Conservation (phyloP, 2,888 invertebrate genomes). For the Schizotus pectinicornis region DNA sequence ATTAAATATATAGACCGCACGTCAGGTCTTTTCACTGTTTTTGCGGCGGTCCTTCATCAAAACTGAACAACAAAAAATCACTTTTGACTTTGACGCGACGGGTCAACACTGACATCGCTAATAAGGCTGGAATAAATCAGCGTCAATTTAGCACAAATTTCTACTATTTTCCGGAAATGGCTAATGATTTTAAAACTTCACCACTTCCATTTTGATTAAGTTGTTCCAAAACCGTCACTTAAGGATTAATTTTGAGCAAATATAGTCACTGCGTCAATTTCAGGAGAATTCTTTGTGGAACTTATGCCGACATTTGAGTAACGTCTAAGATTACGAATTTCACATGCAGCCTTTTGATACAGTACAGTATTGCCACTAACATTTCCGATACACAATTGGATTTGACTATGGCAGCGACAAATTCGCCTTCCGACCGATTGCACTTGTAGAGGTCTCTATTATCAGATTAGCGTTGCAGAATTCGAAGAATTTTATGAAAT, state of each 20-base stretch:
- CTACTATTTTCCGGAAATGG: too few relatives aligned
- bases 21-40: conserved; percentile 1
- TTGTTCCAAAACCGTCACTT: too few relatives aligned
- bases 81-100: background rate
- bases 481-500: conserved; percentile 15
- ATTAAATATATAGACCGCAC: background rate
- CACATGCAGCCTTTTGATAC: conserved; percentile 23
- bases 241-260: too few relatives aligned
- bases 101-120: too few relatives aligned
- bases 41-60: conserved; percentile 3
- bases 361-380: background rate
- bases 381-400: background rate
- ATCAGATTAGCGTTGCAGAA: conserved; percentile 3
- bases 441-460: too few relatives aligned
- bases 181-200: too few relatives aligned
- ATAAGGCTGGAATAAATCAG: too few relatives aligned
- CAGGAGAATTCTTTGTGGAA: too few relatives aligned
- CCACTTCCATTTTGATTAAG: conserved; percentile 1
- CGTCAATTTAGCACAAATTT: too few relatives aligned
- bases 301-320: background rate
- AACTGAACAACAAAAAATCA: conserved; percentile 1
- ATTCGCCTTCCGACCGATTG: too few relatives aligned
- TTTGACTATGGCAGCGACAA: background rate
- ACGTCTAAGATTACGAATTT: conserved; percentile 5
- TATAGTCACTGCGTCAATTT: too few relatives aligned